Evolutionary conservation across 2,113 vertebrate genomes (phyloP).

Genomic region (Amblyornis subalaris): DNA sequence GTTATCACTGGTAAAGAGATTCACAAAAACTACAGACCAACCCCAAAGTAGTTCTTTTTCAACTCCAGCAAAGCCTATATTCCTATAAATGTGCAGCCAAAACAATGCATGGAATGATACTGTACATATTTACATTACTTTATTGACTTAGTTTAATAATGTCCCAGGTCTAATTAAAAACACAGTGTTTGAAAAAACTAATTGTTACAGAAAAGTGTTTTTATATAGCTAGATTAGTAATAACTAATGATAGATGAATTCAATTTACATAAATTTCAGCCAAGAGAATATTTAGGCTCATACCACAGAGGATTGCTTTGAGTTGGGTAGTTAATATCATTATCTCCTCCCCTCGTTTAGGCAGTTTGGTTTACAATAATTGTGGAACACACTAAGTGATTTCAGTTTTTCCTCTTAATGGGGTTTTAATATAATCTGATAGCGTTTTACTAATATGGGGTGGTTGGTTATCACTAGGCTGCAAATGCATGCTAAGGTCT

Average conservation of each 20-base stretch:
- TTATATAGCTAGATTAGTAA: slow-evolving; percentile 85
- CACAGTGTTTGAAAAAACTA: slow-evolving; percentile 84
- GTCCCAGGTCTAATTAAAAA: slow-evolving; percentile 89
- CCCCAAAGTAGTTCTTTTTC: not conserved
- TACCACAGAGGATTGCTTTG: slow-evolving; percentile 92
- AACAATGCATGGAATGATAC: slow-evolving; percentile 54
- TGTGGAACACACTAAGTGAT: slow-evolving; percentile 85
- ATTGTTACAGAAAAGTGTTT: slow-evolving; percentile 90
- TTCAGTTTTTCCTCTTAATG: slow-evolving; percentile 82
- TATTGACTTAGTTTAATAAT: slow-evolving; percentile 54
- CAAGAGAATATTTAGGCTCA: slow-evolving; percentile 89
- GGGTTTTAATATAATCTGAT: slow-evolving; percentile 83
- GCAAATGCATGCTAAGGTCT: not conserved
- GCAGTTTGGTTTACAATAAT: slow-evolving; percentile 87
- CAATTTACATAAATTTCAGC: slow-evolving; percentile 97
- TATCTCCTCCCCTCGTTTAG: slow-evolving; percentile 90
- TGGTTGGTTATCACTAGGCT: slow-evolving; percentile 62
- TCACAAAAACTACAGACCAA: not conserved
- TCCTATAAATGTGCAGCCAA: slow-evolving; percentile 21
- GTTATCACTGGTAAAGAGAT: not conserved
- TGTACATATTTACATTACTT: slow-evolving; percentile 73
- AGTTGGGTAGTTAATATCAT: slow-evolving; percentile 94
- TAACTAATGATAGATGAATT: slow-evolving; percentile 94
- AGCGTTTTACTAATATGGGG: slow-evolving; percentile 69
- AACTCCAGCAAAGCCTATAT: not conserved